Evolutionary conservation across 1,140 invertebrate genomes (phyloP).

Genomic region (Zophobas morio): DNA sequence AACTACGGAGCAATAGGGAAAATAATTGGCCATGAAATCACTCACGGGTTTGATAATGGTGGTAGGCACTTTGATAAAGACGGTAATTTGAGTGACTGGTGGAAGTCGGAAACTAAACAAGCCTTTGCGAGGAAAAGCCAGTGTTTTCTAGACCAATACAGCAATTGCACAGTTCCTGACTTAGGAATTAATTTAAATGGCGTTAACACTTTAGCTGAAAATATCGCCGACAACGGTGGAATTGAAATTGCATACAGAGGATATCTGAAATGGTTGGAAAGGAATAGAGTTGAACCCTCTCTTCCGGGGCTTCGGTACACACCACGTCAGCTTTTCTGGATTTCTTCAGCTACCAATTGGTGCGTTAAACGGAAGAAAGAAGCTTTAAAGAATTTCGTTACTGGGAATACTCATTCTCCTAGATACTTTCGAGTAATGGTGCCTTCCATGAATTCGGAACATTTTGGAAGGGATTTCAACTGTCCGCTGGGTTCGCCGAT

Average conservation of each 20-base stretch:
- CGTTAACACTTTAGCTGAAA: constrained; percentile 90
- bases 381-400: constrained; percentile 64
- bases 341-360: constrained; percentile 73
- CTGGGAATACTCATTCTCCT: constrained; percentile 68
- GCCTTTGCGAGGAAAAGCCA: constrained; percentile 73
- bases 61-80: constrained; percentile 91
- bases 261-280: constrained; percentile 71
- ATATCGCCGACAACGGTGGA: constrained; percentile 91
- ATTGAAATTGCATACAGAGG: constrained; percentile 78
- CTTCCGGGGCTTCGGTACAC: constrained; percentile 71
- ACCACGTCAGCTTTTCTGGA: constrained; percentile 73
- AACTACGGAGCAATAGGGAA: constrained; percentile 92
- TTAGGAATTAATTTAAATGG: constrained; percentile 67
- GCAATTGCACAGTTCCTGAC: constrained; percentile 71
- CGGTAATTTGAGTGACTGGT: constrained; percentile 80
- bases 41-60: constrained; percentile 86
- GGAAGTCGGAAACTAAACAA: constrained; percentile 68
- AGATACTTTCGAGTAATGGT: constrained; percentile 73
- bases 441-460: constrained; percentile 41
- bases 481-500: constrained; percentile 46
- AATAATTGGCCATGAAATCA: constrained; percentile 75
- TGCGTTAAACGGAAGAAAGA: constrained; percentile 71
- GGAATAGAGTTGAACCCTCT: constrained; percentile 61
- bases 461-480: constrained; percentile 44
- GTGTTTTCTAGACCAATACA: constrained; percentile 81